Evolutionary conservation across 2,888 invertebrate species (phyloP).

Genomic region (Oscheius sp.): DNA sequence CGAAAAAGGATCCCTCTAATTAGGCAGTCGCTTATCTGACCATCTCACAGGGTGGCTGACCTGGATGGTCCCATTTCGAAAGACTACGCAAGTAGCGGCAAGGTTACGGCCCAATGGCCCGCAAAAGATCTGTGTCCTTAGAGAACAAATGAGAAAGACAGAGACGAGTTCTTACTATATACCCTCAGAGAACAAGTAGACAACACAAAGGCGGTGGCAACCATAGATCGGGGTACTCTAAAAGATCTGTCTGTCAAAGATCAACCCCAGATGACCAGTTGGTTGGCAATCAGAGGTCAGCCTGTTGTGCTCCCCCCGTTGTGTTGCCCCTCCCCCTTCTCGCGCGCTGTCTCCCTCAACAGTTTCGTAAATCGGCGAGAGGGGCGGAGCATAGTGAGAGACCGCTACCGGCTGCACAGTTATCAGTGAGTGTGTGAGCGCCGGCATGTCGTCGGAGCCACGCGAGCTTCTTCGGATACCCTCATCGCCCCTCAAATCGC

Average conservation of each 20-base stretch:
- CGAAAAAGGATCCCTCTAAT: background rate
- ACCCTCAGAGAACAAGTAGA: background rate
- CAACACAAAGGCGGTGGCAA: background rate
- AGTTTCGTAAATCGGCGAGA: conserved; percentile 26
- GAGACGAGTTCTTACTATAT: background rate
- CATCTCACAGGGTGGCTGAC: conserved; percentile 13
- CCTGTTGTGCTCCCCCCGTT: conserved; percentile 14
- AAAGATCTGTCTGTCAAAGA: background rate
- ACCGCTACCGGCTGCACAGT: conserved; percentile 37
- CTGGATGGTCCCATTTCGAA: conserved; percentile 25
- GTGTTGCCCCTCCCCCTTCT: background rate
- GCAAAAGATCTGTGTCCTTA: too few relatives aligned
- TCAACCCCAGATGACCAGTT: conserved; percentile 21
- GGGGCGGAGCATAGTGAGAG: conserved; percentile 9
- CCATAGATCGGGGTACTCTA: background rate
- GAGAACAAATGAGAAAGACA: background rate
- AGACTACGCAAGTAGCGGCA: conserved; percentile 1
- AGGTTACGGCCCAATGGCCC: background rate
- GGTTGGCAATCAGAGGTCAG: conserved; percentile 28
- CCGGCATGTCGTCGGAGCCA: conserved; percentile 35
- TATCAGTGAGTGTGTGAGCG: conserved; percentile 32
- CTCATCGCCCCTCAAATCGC: conserved; percentile 31
- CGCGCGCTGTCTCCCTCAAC: conserved; percentile 20
- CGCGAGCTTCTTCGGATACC: conserved; percentile 21
- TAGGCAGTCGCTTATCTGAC: background rate